phyloP scores from a whole-genome alignment of 2,113 vertebrate species.

The Aldabrachelys gigantea region DNA sequence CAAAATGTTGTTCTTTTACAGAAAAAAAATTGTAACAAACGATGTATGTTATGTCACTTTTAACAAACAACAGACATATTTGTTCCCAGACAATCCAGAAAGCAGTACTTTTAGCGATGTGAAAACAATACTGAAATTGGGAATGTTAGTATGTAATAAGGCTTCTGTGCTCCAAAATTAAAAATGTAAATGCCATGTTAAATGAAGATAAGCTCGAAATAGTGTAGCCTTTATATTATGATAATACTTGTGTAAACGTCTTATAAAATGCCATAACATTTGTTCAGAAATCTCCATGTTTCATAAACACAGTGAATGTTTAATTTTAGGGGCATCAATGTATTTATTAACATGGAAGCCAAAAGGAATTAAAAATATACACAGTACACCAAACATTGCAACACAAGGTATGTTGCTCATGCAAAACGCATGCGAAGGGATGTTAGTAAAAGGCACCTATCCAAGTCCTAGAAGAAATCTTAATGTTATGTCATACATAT shows the following conservation, averaged over 20 bases:
- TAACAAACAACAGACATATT: neutral
- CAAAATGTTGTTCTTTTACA: neutral
- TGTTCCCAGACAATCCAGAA: conserved; percentile 13
- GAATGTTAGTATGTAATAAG: neutral
- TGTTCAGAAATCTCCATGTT: neutral
- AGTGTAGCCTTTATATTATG: neutral
- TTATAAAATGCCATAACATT: neutral
- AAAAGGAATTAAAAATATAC: neutral
- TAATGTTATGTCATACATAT: rapidly evolving
- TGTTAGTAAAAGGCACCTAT: neutral
- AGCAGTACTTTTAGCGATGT: neutral
- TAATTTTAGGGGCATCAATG: neutral
- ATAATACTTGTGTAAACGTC: neutral
- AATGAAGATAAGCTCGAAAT: neutral
- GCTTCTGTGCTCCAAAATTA: neutral
- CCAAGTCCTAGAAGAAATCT: neutral
- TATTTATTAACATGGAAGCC: neutral
- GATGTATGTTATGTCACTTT: neutral
- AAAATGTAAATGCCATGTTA: neutral
- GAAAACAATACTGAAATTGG: neutral
- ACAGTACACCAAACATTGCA: neutral
- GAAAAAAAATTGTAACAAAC: neutral
- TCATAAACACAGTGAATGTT: neutral
- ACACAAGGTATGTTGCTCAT: neutral
- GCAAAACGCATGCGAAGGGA: neutral